Evolutionary conservation across 2,888 invertebrate species (phyloP).

Genomic region (Caenorhabditis virilis): DNA sequence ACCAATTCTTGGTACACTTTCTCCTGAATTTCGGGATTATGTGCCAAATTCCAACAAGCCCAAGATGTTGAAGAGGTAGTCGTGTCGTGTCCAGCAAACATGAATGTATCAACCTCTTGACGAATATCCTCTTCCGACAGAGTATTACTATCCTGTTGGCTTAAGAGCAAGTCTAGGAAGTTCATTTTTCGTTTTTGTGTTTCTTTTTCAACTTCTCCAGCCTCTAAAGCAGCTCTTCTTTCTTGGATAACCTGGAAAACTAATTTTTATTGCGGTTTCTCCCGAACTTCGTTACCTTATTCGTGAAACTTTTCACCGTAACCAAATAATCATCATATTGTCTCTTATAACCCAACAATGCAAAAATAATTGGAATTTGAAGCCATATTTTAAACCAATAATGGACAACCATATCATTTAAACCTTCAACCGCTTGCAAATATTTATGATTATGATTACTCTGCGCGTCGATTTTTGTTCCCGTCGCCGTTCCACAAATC

Average conservation of each 20-base stretch:
- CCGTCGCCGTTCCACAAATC: constrained; percentile 64
- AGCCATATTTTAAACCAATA: constrained; percentile 2
- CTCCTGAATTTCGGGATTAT: constrained; percentile 68
- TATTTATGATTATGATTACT: constrained; percentile 55
- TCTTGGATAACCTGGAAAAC: constrained; percentile 17
- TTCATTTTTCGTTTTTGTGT: constrained; percentile 59
- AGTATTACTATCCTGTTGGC: constrained; percentile 67
- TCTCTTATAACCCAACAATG: constrained; percentile 2
- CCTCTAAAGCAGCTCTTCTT: constrained; percentile 11
- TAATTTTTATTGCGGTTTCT: neutral
- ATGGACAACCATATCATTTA: constrained; percentile 31
- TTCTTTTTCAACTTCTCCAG: constrained; percentile 26
- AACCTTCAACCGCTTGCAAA: constrained; percentile 54
- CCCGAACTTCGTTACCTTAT: neutral
- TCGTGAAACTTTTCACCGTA: neutral
- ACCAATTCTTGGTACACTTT: constrained; percentile 48
- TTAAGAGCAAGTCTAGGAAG: constrained; percentile 72
- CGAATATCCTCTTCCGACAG: constrained; percentile 70
- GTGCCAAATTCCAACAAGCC: constrained; percentile 69
- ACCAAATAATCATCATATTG: neutral
- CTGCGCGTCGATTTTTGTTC: constrained; percentile 55
- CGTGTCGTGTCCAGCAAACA: constrained; percentile 72
- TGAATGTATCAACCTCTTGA: constrained; percentile 70
- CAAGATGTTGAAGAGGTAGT: constrained; percentile 70
- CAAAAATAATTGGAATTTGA: neutral